Evolutionary conservation across 2,888 invertebrate genomes (phyloP).

Genomic region (Ephialtes manifestator): DNA sequence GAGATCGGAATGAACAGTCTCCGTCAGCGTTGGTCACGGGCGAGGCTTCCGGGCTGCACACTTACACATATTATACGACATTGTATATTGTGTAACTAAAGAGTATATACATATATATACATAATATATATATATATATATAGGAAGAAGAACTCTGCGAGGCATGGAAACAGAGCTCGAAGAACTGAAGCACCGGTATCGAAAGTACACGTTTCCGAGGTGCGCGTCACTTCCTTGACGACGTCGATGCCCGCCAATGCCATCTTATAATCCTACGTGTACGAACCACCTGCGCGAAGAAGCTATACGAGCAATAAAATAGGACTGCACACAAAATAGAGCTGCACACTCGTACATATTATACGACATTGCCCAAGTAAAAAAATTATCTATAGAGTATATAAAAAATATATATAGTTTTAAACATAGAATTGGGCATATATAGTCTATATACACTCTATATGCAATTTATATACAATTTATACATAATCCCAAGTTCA

Average conservation of each 20-base stretch:
- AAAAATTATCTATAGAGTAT: too few species aligned
- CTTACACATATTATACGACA: background rate
- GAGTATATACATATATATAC: slow-evolving; percentile 13
- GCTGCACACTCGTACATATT: too few species aligned
- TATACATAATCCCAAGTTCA: too few species aligned
- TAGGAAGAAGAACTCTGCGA: slow-evolving; percentile 30
- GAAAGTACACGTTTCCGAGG: slow-evolving; percentile 53
- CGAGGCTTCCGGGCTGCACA: slow-evolving; percentile 4
- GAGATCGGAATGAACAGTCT: slow-evolving; percentile 55
- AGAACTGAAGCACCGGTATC: slow-evolving; percentile 49
- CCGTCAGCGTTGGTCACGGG: slow-evolving; percentile 28
- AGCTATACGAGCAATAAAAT: slow-evolving; percentile 8
- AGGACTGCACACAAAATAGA: too few species aligned
- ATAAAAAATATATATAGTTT: too few species aligned
- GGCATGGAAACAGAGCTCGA: slow-evolving; percentile 26
- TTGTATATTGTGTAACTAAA: background rate
- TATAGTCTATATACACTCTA: too few species aligned
- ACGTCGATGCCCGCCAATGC: slow-evolving; percentile 38
- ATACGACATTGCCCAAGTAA: too few species aligned
- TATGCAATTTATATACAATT: too few species aligned
- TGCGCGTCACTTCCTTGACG: slow-evolving; percentile 24
- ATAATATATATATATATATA: too few species aligned
- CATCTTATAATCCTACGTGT: slow-evolving; percentile 6
- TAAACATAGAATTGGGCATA: too few species aligned
- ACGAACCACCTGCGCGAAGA: background rate